These are phyloP conservation scores for Pogonocichla stellata DNA, from an alignment of 2,113 vertebrate genomes.

Conservation along the genomic window DNA sequence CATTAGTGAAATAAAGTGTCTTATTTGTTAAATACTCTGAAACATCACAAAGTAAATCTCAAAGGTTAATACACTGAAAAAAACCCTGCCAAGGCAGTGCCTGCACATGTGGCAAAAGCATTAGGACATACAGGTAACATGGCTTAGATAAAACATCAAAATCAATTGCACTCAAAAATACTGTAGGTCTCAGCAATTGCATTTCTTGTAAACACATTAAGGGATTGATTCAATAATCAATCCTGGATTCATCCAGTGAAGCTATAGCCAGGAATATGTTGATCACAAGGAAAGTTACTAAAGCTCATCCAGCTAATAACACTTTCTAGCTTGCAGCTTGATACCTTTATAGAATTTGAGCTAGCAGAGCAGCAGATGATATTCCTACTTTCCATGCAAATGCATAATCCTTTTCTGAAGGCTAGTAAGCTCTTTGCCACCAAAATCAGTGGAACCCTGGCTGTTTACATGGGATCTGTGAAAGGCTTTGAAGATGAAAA, in stretches of 20 bases:
- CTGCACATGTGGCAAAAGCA: neutral
- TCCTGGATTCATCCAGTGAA: neutral
- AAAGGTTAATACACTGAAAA: neutral
- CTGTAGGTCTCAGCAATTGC: neutral
- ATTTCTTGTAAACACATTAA: slow-evolving; percentile 9
- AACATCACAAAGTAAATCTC: neutral
- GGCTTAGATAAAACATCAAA: neutral
- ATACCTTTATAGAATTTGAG: neutral
- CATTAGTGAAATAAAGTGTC: neutral
- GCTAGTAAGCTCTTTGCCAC: slow-evolving; percentile 37
- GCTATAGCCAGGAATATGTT: neutral
- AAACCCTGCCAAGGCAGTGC: neutral
- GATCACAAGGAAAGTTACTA: neutral
- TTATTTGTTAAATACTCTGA: neutral
- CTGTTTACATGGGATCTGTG: neutral
- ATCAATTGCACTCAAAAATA: neutral
- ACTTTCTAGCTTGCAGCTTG: neutral
- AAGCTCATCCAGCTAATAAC: neutral
- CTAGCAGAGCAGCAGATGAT: neutral
- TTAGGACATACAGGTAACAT: neutral
- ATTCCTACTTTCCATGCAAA: slow-evolving; percentile 30
- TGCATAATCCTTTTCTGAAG: slow-evolving; percentile 48
- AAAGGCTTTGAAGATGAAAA: slow-evolving; percentile 65
- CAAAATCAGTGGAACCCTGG: slow-evolving; percentile 21
- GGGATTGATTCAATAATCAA: neutral